phyloP scores from a whole-genome alignment of 2,113 vertebrate species.

The Myxocyprinus asiaticus region DNA sequence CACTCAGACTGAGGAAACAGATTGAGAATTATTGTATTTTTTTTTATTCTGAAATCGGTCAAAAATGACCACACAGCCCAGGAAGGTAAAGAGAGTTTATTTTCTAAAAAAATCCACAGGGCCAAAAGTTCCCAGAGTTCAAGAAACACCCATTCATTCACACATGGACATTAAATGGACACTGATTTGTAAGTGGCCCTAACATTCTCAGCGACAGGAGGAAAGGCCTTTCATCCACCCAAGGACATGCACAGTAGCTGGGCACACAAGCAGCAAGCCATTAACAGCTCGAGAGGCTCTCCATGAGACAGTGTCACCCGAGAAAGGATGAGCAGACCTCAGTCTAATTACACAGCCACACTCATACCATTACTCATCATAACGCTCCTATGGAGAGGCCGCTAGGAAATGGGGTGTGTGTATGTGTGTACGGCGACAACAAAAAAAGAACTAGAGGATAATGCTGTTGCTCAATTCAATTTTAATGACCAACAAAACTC shows the following conservation, averaged over 20 bases:
- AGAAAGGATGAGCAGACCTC: conserved; percentile 20
- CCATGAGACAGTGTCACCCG: conserved; percentile 5
- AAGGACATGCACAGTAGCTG: neutral
- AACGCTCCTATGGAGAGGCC: neutral
- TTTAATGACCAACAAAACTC: neutral
- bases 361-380: neutral
- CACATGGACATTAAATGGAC: neutral
- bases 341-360: conserved; percentile 20
- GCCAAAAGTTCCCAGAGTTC: too few relatives aligned
- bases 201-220: neutral
- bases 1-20: too few relatives aligned
- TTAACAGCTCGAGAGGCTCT: neutral
- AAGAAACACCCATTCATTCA: neutral
- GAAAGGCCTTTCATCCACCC: neutral
- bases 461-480: neutral
- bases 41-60: too few relatives aligned
- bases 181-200: neutral
- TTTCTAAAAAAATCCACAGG: too few relatives aligned
- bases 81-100: too few relatives aligned
- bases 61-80: too few relatives aligned
- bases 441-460: neutral
- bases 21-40: too few relatives aligned
- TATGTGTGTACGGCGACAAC: too few relatives aligned
- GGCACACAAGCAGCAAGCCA: conserved; percentile 8
- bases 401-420: neutral